These are phyloP conservation scores for Eupithecia subfuscata DNA, from an alignment of 2,888 invertebrate species.

Conservation along the genomic window DNA sequence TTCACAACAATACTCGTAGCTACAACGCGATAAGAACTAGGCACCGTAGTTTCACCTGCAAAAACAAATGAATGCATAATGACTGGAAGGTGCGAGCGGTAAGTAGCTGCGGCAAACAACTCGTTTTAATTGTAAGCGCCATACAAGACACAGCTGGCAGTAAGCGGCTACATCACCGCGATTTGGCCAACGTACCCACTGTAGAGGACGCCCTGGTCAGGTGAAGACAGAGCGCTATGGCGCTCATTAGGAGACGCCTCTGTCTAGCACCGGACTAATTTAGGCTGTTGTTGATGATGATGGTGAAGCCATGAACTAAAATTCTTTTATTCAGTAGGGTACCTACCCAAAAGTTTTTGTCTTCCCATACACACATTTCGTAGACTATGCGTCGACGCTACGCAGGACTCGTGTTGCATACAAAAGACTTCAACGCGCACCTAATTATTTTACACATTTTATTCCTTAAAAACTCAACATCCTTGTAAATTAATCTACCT, in stretches of 20 bases:
- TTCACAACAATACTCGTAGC: constrained; percentile 4
- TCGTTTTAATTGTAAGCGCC: constrained; percentile 68
- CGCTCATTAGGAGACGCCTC: too few relatives aligned
- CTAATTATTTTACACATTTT: not conserved
- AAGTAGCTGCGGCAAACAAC: constrained; percentile 64
- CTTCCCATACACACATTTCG: not conserved
- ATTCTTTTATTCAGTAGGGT: too few relatives aligned
- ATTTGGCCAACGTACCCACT: too few relatives aligned
- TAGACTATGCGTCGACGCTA: not conserved
- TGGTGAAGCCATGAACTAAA: too few relatives aligned
- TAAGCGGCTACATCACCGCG: constrained; percentile 5
- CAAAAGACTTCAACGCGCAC: not conserved
- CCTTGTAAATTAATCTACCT: too few relatives aligned
- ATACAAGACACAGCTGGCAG: constrained; percentile 44
- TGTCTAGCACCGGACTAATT: too few relatives aligned
- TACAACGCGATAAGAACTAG: constrained; percentile 39
- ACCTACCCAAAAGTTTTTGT: not conserved
- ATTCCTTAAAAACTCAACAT: not conserved
- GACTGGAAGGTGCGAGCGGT: constrained; percentile 75
- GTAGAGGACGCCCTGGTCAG: too few relatives aligned
- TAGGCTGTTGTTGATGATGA: too few relatives aligned
- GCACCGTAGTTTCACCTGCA: constrained; percentile 39
- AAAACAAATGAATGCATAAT: constrained; percentile 69
- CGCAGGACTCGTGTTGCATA: not conserved
- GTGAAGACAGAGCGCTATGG: too few relatives aligned